Base-by-base conservation (phyloP, 2,888 invertebrate genomes). In the Lochmaea crataegi region DNA sequence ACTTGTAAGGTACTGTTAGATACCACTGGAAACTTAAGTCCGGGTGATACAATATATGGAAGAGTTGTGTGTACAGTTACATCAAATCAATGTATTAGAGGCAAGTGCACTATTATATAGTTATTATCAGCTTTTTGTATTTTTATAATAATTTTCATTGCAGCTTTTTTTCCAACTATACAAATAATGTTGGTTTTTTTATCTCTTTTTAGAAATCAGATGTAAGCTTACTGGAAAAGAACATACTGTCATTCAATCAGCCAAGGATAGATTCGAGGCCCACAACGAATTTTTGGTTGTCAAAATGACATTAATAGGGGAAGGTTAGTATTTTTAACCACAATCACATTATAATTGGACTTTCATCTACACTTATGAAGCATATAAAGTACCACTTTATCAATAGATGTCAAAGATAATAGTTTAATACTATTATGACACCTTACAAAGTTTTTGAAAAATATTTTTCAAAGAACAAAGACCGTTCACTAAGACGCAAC, bases 41-140 rank as follows among this genome's bases (percentile, higher is more conserved):
- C 61, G 2, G 61, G 61, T 6, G 61, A 10, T 18, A 63, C 61
- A 42, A 41, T 63, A 63, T 63, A 63, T 42, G 61, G 61, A 63
- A 63, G 61, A 16, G 18, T 63, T 63, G 18, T 41, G 10, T 63
- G 61, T 63, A 63, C n/a, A 9, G 38, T 63, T 42, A 41, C 38
- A 38, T 42, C 42, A 0, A 41, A 63, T 38, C 61, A 63, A 16
- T 63, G 32, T 16, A 16, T 63, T 42, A 41, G 42, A 42, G 61
- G 61, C 42, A 10, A 18, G 61, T 18, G 32, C 10, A 45, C 10
- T 42, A 42, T 10, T 42, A 10, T 12, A 11, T 10, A 11, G 11
- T 42, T 42, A 42, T 11, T 42, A 41, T 10, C 3, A 42, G 5
- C 2, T 42, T 2, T 26, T 26, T 26, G 2, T 5, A 26, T 26